Percentiles rank a stretch among this genome's conserved stretches.
phyloP scores from a whole-genome alignment of 2,797 vertebrate genomes.

The Nasua narica region DNA sequence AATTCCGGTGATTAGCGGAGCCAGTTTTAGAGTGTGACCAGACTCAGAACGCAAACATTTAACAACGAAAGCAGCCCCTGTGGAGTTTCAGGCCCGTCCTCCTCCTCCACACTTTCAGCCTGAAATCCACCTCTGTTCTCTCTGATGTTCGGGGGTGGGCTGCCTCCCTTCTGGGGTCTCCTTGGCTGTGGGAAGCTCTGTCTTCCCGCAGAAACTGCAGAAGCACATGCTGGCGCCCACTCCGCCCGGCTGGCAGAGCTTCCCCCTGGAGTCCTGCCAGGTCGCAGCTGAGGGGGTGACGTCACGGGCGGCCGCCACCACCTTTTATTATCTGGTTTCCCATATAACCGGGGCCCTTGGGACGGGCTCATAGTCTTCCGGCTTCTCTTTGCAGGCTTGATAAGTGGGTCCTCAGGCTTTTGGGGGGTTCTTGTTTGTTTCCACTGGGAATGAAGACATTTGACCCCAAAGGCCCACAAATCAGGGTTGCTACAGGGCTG shows the following conservation, averaged over 20 bases:
- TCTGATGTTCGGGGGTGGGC: neutral
- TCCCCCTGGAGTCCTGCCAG: neutral
- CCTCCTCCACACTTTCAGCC: neutral
- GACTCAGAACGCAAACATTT: slow-evolving; percentile 55
- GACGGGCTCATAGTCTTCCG: neutral
- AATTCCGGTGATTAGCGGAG: slow-evolving; percentile 19
- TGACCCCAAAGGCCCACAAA: neutral
- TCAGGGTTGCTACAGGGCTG: neutral
- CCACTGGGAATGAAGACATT: neutral
- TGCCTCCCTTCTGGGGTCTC: neutral
- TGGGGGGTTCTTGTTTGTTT: neutral
- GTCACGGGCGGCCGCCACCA: fast-evolving
- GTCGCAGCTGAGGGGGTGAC: neutral
- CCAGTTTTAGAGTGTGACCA: slow-evolving; percentile 45
- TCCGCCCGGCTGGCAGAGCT: neutral
- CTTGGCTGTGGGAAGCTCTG: neutral
- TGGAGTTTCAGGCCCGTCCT: neutral
- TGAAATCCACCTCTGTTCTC: neutral
- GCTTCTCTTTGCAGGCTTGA: neutral
- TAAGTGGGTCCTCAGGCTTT: neutral
- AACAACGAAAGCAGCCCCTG: slow-evolving; percentile 22
- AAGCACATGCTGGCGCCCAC: neutral
- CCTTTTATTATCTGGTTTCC: neutral
- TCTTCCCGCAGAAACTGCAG: neutral
- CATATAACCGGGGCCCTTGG: fast-evolving